phyloP scores from a whole-genome alignment of 2,113 vertebrate genomes.

The Chroicocephalus ridibundus region DNA sequence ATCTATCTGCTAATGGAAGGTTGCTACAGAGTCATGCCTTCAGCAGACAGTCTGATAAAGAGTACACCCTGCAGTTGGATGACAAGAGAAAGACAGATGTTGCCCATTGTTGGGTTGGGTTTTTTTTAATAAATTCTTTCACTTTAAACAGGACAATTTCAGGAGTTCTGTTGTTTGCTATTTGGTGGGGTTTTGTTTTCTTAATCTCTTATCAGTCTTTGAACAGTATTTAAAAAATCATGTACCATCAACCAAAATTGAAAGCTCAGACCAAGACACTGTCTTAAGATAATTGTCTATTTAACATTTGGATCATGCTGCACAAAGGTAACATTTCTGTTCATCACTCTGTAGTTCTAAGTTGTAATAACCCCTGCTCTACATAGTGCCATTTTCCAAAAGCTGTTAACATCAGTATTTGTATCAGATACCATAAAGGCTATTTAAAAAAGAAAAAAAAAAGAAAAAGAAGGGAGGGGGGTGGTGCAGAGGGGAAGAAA shows the following conservation, averaged over 20 bases:
- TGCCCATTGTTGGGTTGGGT: background rate
- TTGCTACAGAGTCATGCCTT: conserved; percentile 40
- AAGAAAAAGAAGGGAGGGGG: background rate
- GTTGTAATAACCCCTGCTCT: background rate
- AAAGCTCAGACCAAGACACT: background rate
- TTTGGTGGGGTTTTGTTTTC: background rate
- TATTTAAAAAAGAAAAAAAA: background rate
- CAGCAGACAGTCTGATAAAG: background rate
- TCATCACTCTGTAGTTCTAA: conserved; percentile 8
- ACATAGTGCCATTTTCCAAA: conserved; percentile 40
- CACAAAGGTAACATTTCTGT: conserved; percentile 46
- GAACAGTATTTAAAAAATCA: background rate
- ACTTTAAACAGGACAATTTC: background rate
- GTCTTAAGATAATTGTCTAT: background rate
- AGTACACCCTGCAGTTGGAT: background rate
- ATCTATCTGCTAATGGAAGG: conserved; percentile 41
- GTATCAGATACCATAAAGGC: conserved; percentile 16
- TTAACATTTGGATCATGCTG: conserved; percentile 38
- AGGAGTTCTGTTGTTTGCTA: background rate
- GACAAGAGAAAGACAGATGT: background rate
- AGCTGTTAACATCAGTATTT: conserved; percentile 41
- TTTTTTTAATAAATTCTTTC: background rate
- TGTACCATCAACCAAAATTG: background rate
- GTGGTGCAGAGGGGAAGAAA: background rate
- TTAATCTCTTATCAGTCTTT: background rate